Evolutionary conservation across 2,888 invertebrate genomes (phyloP).

Genomic region (Aethes cnicana): DNA sequence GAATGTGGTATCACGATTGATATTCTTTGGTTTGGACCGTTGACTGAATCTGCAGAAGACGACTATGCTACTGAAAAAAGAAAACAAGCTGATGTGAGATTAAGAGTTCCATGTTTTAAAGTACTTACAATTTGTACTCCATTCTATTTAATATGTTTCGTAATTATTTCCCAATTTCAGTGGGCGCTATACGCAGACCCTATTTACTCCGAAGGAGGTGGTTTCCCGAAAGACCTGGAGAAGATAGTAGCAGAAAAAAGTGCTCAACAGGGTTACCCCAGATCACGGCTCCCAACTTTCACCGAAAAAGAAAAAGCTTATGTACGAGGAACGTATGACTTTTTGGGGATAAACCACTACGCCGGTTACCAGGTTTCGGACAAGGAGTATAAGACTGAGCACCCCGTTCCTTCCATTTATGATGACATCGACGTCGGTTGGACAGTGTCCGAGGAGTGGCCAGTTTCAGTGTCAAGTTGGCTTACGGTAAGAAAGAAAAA

Average conservation of each 20-base stretch:
- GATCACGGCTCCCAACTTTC: constrained; percentile 72
- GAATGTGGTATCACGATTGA: constrained; percentile 46
- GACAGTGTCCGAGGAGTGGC: constrained; percentile 3
- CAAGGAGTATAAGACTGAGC: constrained; percentile 34
- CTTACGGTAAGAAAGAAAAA: constrained; percentile 37
- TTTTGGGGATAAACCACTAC: constrained; percentile 86
- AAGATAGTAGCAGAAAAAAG: constrained; percentile 68
- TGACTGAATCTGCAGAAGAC: constrained; percentile 43
- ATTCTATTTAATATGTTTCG: background rate
- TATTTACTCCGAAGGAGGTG: constrained; percentile 72
- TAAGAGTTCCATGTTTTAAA: background rate
- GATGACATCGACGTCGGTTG: constrained; percentile 36
- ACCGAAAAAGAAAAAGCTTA: constrained; percentile 59
- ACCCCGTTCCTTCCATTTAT: constrained; percentile 11
- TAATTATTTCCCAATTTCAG: constrained; percentile 42
- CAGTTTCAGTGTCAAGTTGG: constrained; percentile 23
- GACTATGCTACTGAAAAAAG: constrained; percentile 45
- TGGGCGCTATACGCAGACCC: constrained; percentile 74
- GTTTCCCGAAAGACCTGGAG: constrained; percentile 76
- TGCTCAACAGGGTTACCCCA: constrained; percentile 58
- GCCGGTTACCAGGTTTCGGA: constrained; percentile 60
- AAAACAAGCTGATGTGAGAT: constrained; percentile 42
- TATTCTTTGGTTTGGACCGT: constrained; percentile 42
- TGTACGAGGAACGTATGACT: constrained; percentile 57
- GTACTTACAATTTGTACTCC: too few relatives aligned